Base-by-base conservation (phyloP, 2,113 vertebrate species). In the Xyliphius kryptos region DNA sequence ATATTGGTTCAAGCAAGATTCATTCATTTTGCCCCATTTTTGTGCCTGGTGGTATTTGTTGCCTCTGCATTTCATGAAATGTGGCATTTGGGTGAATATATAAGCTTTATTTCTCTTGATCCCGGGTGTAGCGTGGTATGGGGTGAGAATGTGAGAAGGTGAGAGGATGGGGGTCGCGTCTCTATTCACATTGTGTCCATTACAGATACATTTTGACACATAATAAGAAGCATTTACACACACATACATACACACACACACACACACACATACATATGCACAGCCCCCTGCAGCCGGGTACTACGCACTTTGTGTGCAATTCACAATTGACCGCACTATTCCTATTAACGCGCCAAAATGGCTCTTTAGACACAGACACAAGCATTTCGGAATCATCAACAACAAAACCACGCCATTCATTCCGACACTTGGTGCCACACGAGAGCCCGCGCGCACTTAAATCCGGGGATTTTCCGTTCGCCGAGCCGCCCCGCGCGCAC, bases 171-270 rank as follows among this genome's bases (percentile, higher is more conserved):
- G 58, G 68, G 73, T 69, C 74, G 74, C 66, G 65, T 59, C 62
- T 63, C 79, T 70, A 36, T 50, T 70, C 32, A 67, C 70, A 69
- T 77, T 68, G 77, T 69, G 66, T 68, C 82, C 83, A 81, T 80
- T 63, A 69, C 81, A 59, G 81, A 87, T 87, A 77, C 74, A 86
- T 85, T 85, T 85, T 81, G 79, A 86, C 81, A 81, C 82, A 80
- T 87, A 87, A 84, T 81, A 78, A 83, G 80, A 84, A 86, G 85
- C 82, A 86, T 85, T 82, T 65, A 70, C 40, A 64, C 73, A 73
- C 66, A 76, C 74, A 79, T 76, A 80, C n/a, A n/a, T n/a, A n/a
- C n/a, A n/a, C n/a, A n/a, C n/a, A n/a, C n/a, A n/a, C n/a, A n/a
- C n/a, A n/a, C n/a, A n/a, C n/a, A n/a, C n/a, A n/a, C n/a, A n/a